A percentile compares a stretch with the other conserved stretches of the same genome.
Conservation (phyloP, 2,797 vertebrate species). For the Craterocephalus amniculus region DNA sequence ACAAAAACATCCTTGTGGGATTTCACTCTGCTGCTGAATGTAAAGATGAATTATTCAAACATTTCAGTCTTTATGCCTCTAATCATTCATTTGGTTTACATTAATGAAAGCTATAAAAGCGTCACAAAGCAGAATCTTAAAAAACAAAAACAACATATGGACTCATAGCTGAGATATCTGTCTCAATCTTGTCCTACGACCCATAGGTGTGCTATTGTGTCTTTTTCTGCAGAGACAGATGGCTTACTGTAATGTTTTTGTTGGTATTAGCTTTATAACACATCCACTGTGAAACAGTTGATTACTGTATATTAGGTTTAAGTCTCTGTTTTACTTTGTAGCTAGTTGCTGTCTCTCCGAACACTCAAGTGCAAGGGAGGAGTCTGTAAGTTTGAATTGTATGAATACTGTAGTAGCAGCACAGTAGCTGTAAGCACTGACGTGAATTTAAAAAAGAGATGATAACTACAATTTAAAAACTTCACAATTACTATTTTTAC, state of each 20-base stretch:
- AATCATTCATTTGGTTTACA: background rate
- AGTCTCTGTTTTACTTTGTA: background rate
- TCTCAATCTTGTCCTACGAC: background rate
- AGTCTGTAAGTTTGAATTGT: background rate
- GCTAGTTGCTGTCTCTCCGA: background rate
- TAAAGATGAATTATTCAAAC: background rate
- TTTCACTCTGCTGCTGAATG: background rate
- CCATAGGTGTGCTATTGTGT: background rate
- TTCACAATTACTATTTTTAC: background rate
- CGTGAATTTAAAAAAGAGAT: background rate
- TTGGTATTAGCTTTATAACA: background rate
- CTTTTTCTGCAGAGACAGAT: background rate
- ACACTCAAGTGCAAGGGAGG: background rate
- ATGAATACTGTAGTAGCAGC: background rate
- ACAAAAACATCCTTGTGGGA: background rate
- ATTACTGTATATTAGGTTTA: too few relatives aligned
- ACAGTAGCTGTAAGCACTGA: background rate
- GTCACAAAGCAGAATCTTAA: background rate
- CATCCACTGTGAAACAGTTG: background rate
- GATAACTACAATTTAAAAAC: background rate
- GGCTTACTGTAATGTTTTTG: background rate
- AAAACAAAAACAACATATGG: background rate
- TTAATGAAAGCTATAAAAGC: background rate
- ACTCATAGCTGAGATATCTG: background rate
- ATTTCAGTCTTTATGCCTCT: background rate